Base-by-base conservation (phyloP, 1,140 invertebrate genomes). In the Caerostris darwini region DNA sequence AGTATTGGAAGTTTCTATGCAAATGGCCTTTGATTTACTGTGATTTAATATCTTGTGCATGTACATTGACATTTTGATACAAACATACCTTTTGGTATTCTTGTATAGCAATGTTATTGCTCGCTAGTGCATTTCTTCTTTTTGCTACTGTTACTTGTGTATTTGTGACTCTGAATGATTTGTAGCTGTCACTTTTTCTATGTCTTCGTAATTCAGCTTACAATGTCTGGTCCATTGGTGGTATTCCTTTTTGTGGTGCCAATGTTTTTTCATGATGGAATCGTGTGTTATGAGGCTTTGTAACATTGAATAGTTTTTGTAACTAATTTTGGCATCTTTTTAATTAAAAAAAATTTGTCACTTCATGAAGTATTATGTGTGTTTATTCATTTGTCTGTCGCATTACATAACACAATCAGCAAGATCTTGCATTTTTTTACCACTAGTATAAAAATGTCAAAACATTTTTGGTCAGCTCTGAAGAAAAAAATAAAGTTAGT, bases 251-350 rank as follows among this genome's bases (percentile, higher is more conserved):
- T 87, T 59, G 85, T 93, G 92, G 92, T 93, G 92, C 92, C 92
- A 93, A 93, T 71, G 83, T 93, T 71, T 93, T 85, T 93, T 71
- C 92, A 93, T 71, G 58, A 93, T 77, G 64, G n/a, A 93, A 87
- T 71, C 10, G 50, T 93, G 92, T 87, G 53, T 93, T 93, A 93
- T 64, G 82, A 93, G 64, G 92, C 83, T 93, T 93, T 93, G 82
- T 93, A 93, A 93, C 82, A 93, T 87, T 67, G 58, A 87, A 87
- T 93, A 87, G 82, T 93, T 93, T 86, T 93, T 87, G 81, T 92
- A 93, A 93, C 92, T 87, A 93, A 93, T 93, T 93, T 93, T 87
- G 92, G 92, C 92, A 93, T 93, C 92, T 93, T 93, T 93, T 93
- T 93, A 93, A 93, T 93, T 93, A 93, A 93, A 34, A 34, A 34